Evolutionary conservation across 2,113 vertebrate genomes (phyloP), one percentile per base, ranked within the genome.

Genomic region (Melozone crissalis): DNA sequence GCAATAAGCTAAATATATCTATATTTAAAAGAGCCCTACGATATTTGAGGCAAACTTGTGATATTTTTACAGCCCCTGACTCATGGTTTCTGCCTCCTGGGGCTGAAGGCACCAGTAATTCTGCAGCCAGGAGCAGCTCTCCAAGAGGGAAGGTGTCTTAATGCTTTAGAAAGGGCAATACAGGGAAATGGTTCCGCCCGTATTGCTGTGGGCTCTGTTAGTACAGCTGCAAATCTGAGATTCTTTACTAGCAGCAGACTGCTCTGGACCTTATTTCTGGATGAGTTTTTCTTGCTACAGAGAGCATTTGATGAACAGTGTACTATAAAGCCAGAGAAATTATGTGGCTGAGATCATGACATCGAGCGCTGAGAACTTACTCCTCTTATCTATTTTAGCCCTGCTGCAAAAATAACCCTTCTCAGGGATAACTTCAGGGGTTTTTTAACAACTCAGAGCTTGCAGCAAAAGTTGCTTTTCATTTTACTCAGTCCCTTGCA

Each of bases 1-100:
- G 93, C 89, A 93, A 83, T 90, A 90, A 85, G 67, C 78, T 88
- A 84, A 90, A 83, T 80, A 76, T 85, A 90, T 88, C 85, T 77
- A 47, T 66, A 72, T 93, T 93, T 87, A 77, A 91, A 94, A n/a
- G 46, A 82, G 43, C 35, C 41, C 52, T 33, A 59, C 0, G 7
- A 59, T 90, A 94, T 95, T 93, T 94, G 65, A 96, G 94, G 91
- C 62, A 69, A 67, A 46, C 37, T 61, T 87, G 54, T 52, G 84
- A 65, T 69, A 87, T 90, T 82, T 78, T 92, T 79, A 76, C 81
- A 73, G 78, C 51, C 49, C 91, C 84, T 96, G 95, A 93, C 72
- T 95, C 93, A 95, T 63, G 6, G 27, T 85, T 94, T 69, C 81
- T 91, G 91, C 66, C 49, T 52, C 26, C 59, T 62, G 78, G 54